Evolutionary conservation across 2,888 invertebrate species (phyloP), one percentile per base, ranked within the genome.

Genomic region (Megastigmus dorsalis): DNA sequence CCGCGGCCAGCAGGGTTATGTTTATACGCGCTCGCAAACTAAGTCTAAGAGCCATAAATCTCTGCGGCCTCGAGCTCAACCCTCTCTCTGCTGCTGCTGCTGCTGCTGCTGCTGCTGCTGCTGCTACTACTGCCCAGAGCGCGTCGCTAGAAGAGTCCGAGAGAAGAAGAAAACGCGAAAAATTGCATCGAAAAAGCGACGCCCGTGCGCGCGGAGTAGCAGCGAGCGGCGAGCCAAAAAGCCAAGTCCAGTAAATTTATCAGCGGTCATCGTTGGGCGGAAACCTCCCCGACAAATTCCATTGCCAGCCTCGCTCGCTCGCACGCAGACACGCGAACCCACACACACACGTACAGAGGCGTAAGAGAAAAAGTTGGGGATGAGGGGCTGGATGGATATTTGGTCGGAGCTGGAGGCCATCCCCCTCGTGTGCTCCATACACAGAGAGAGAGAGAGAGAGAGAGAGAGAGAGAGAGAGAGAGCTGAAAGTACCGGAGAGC

Each of bases 261-360:
- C 87, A 86, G 84, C 82, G 85, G 85, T 85, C 84, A 85, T 84
- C 83, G 81, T 81, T 82, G 85, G 84, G 85, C 85, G 86, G 85
- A 85, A 84, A 69, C 84, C 83, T 81, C 77, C 80, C 82, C 84
- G 87, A 87, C 87, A 87, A 88, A 87, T 88, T 88, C 86, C 87
- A 84, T 85, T 83, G 85, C 84, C 83, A 82, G 78, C 82, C 78
- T 82, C 83, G 82, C 83, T 82, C 83, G 80, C 82, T 79, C 13
- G 18, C 20, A 30, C 33, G 9, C 26, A 52, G n/a, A n/a, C n/a
- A n/a, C n/a, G n/a, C n/a, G n/a, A n/a, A n/a, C n/a, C n/a, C n/a
- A n/a, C n/a, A n/a, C n/a, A n/a, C n/a, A n/a, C n/a, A n/a, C n/a
- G n/a, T n/a, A n/a, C n/a, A 33, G 48, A 20, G 18, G 30, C 30